Evolutionary conservation across 2,113 vertebrate species (phyloP).

Genomic region (Ptyas mucosa): DNA sequence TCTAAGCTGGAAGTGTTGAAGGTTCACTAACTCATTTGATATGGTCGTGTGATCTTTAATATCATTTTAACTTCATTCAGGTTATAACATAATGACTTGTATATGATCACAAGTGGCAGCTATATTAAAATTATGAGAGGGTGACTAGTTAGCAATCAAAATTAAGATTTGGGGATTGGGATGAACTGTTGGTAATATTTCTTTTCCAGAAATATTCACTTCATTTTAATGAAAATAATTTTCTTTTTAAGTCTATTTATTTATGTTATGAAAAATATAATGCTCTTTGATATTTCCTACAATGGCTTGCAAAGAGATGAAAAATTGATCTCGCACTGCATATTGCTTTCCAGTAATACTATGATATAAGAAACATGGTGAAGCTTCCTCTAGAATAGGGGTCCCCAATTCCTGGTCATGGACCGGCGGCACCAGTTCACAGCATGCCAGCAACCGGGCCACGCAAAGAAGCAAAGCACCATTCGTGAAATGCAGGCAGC

Average conservation of each 20-base stretch:
- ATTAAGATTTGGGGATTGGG: neutral
- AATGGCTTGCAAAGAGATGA: neutral
- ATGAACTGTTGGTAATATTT: neutral
- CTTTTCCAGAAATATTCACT: neutral
- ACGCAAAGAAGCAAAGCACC: too few species aligned
- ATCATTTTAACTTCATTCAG: neutral
- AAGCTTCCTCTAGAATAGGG: neutral
- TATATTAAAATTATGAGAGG: neutral
- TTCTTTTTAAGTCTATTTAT: neutral
- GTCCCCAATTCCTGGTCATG: too few species aligned
- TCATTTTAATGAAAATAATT: neutral
- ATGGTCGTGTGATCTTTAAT: neutral
- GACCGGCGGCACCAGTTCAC: too few species aligned
- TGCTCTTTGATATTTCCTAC: neutral
- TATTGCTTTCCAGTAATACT: neutral
- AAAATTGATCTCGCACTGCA: neutral
- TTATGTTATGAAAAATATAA: neutral
- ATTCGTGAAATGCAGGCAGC: too few species aligned
- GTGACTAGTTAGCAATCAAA: neutral
- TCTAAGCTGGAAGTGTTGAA: neutral
- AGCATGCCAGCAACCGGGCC: too few species aligned
- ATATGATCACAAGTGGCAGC: neutral
- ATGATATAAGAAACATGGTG: neutral
- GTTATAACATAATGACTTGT: neutral
- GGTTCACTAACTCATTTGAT: neutral